These are phyloP conservation scores for Cremastinae sp. DNA, from an alignment of 2,888 invertebrate genomes.

Conservation along the genomic window DNA sequence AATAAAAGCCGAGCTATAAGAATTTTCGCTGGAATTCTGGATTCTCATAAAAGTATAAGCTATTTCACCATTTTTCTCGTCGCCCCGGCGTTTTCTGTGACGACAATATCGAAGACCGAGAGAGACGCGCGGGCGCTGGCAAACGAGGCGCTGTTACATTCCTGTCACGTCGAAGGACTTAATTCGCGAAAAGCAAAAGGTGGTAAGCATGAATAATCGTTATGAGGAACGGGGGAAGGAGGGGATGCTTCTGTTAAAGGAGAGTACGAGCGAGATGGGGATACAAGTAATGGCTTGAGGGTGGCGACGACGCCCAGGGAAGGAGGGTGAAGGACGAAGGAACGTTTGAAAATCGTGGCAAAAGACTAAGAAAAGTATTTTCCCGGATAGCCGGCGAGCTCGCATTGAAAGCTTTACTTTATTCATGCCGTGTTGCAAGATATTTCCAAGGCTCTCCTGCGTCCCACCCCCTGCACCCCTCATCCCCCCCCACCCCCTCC, in stretches of 20 bases:
- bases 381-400: slow-evolving; percentile 24
- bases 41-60: too few relatives aligned
- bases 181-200: slow-evolving; percentile 70
- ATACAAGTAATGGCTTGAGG: background rate
- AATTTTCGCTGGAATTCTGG: too few relatives aligned
- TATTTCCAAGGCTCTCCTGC: slow-evolving; percentile 24
- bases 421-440: slow-evolving; percentile 57
- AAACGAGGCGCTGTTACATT: slow-evolving; percentile 62
- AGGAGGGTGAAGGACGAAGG: background rate
- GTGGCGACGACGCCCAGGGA: too few relatives aligned
- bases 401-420: slow-evolving; percentile 58
- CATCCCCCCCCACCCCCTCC: slow-evolving; percentile 48
- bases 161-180: slow-evolving; percentile 69
- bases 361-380: slow-evolving; percentile 41
- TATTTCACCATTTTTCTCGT: background rate
- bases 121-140: slow-evolving; percentile 3
- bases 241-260: background rate
- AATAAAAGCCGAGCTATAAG: too few relatives aligned
- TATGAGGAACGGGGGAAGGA: slow-evolving; percentile 23
- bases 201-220: slow-evolving; percentile 73
- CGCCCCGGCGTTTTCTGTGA: background rate
- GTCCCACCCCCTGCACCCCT: slow-evolving; percentile 48
- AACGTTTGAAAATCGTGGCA: slow-evolving; percentile 24
- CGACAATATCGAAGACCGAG: slow-evolving; percentile 32
- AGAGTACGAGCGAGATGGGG: slow-evolving; percentile 8